phyloP scores from a whole-genome alignment of 2,888 invertebrate genomes.

The Anthrax anthrax region DNA sequence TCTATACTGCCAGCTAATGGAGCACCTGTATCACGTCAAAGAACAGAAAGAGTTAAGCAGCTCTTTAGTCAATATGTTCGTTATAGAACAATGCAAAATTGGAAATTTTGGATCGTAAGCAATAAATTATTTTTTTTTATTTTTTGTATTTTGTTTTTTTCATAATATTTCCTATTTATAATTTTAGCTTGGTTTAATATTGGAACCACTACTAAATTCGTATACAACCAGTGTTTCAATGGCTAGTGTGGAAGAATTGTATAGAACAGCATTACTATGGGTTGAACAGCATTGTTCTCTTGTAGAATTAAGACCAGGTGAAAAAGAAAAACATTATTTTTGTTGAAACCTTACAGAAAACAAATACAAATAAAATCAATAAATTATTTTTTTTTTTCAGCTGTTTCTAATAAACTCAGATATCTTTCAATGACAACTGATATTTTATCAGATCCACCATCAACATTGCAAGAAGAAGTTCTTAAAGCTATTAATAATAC shows the following conservation, averaged over 20 bases:
- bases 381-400: constrained; percentile 39
- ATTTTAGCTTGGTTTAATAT: constrained; percentile 82
- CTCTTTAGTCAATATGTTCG: constrained; percentile 88
- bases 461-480: constrained; percentile 79
- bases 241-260: constrained; percentile 79
- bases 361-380: constrained; percentile 1
- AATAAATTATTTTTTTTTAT: constrained; percentile 6
- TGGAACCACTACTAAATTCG: constrained; percentile 76
- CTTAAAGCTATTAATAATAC: constrained; percentile 49
- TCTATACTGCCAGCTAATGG: constrained; percentile 90
- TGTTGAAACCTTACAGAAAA: too few relatives aligned
- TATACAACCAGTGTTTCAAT: constrained; percentile 88
- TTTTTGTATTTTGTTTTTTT: background rate
- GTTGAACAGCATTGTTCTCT: constrained; percentile 93
- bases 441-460: constrained; percentile 72
- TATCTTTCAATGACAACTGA: constrained; percentile 85
- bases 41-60: constrained; percentile 80
- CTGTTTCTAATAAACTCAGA: constrained; percentile 79
- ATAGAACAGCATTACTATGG: constrained; percentile 84
- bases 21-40: constrained; percentile 80
- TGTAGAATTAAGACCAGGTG: constrained; percentile 85
- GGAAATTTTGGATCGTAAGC: constrained; percentile 98
- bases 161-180: constrained; percentile 1
- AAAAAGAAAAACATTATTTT: constrained; percentile 7
- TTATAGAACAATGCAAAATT: constrained; percentile 72